Evolutionary conservation across 2,113 vertebrate species (phyloP).

Genomic region (Sebastes fasciatus): DNA sequence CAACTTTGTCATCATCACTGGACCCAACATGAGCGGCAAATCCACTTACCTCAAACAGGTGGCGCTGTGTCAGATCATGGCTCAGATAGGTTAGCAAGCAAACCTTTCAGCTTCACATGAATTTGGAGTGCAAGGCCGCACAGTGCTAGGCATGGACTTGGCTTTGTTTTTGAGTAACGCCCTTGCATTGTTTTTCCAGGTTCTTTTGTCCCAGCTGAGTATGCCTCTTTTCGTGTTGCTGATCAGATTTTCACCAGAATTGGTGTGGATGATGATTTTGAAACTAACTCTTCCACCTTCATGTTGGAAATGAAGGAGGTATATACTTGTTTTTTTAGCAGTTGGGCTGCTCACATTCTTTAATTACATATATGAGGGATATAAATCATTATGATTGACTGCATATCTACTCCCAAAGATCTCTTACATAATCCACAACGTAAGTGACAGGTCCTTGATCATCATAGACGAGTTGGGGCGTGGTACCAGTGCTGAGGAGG

Average conservation of each 20-base stretch:
- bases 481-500: conserved; percentile 96
- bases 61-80: conserved; percentile 97
- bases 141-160: background rate
- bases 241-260: conserved; percentile 98
- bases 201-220: conserved; percentile 95
- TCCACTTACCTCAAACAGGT: conserved; percentile 98
- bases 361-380: background rate
- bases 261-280: conserved; percentile 97
- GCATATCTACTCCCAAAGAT: conserved; percentile 82
- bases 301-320: conserved; percentile 99
- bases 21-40: conserved; percentile 99
- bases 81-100: conserved; percentile 92
- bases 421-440: conserved; percentile 95
- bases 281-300: conserved; percentile 97
- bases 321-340: conserved; percentile 24
- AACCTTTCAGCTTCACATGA: background rate
- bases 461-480: conserved; percentile 97
- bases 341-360: background rate
- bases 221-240: conserved; percentile 91
- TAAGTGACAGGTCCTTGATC: conserved; percentile 92
- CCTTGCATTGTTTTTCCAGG: conserved; percentile 80
- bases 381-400: conserved; percentile 20
- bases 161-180: background rate
- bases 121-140: background rate
- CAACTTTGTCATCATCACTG: conserved; percentile 95